Evolutionary conservation across 30 jellyfish, hydroid and myxozoan species (phyloP).

Genomic region (Aurelia sp.): DNA sequence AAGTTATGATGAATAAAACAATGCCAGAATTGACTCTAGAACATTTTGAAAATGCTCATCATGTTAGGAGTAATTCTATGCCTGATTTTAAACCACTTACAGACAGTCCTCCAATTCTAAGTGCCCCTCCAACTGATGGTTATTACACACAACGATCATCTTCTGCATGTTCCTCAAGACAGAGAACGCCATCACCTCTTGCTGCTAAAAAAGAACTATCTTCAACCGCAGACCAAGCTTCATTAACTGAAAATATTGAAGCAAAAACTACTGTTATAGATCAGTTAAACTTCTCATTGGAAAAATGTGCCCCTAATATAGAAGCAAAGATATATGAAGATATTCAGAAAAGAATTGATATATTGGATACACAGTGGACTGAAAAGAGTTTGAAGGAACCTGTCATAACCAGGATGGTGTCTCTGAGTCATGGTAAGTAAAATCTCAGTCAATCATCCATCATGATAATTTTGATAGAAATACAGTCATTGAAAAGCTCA

Average conservation of each 20-base stretch:
- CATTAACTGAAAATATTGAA: neutral
- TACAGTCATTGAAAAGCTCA: too few species aligned
- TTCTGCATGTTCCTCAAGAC: conserved; percentile 69
- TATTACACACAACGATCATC: conserved; percentile 67
- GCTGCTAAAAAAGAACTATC: neutral
- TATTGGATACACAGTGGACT: conserved; percentile 47
- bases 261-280: conserved; percentile 12
- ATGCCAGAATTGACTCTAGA: conserved; percentile 40
- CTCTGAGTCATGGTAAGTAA: conserved; percentile 52
- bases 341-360: conserved; percentile 37
- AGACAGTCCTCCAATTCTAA: conserved; percentile 23
- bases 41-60: conserved; percentile 20
- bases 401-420: conserved; percentile 29
- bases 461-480: too few species aligned
- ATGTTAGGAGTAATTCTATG: conserved; percentile 71
- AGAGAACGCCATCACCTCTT: conserved; percentile 73
- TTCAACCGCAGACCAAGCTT: neutral
- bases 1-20: conserved; percentile 20
- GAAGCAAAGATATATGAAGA: conserved; percentile 45
- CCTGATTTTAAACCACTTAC: conserved; percentile 48
- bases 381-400: conserved; percentile 23
- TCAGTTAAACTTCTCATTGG: conserved; percentile 44
- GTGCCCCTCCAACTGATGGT: conserved; percentile 87
- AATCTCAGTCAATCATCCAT: too few species aligned
- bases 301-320: conserved; percentile 24